Percentiles rank a stretch among this genome's conserved stretches.
These are phyloP conservation scores for Brachystomella parvula DNA, from an alignment of 1,140 invertebrate genomes.

Conservation along the genomic window DNA sequence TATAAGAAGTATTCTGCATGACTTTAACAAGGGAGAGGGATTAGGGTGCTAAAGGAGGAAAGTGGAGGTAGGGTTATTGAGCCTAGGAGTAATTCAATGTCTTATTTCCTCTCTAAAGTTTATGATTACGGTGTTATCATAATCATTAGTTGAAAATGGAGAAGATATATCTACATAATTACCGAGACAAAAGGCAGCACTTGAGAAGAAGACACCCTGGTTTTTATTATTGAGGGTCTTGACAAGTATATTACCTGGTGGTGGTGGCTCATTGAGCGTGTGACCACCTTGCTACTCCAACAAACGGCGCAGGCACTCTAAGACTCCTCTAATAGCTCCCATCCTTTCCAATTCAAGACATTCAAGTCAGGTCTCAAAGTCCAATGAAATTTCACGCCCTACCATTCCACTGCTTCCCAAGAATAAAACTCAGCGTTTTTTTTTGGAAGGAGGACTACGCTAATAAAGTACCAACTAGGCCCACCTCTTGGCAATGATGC, in stretches of 20 bases:
- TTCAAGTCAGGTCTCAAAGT: not conserved
- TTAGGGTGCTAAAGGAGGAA: too few species aligned
- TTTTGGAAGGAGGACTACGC: not conserved
- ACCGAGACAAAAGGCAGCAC: not conserved
- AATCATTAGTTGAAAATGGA: not conserved
- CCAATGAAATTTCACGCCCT: not conserved
- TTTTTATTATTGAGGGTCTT: not conserved
- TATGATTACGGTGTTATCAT: slow-evolving; percentile 10
- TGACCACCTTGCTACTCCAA: not conserved
- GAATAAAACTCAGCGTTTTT: not conserved
- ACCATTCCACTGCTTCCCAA: not conserved
- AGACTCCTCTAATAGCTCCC: not conserved
- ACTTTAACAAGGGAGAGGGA: too few species aligned
- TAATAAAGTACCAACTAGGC: not conserved
- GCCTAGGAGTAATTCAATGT: not conserved
- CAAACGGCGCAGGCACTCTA: not conserved
- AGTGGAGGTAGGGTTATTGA: not conserved
- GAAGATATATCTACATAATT: not conserved
- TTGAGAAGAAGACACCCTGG: not conserved
- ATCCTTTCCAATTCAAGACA: not conserved
- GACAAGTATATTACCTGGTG: slow-evolving; percentile 7
- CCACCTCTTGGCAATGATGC: not conserved
- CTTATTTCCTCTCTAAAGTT: slow-evolving; percentile 2
- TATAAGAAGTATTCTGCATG: not conserved
- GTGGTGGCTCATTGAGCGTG: not conserved